Conservation (phyloP, 2,797 vertebrate species). For the Sylvia borin region DNA sequence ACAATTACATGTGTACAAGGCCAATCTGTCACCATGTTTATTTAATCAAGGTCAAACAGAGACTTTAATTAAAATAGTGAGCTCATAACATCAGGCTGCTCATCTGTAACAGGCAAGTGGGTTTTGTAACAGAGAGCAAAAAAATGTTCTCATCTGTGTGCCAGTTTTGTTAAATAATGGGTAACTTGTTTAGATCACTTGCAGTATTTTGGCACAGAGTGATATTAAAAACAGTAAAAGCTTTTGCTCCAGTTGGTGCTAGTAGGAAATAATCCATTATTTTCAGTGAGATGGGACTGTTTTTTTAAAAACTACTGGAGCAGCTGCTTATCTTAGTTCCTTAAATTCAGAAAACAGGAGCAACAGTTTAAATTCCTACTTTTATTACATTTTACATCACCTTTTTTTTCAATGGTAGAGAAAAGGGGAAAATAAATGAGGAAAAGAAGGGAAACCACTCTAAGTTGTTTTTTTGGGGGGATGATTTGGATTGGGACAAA, state of each 20-base stretch:
- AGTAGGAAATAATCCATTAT: not conserved
- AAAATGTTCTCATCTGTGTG: not conserved
- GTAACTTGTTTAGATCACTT: not conserved
- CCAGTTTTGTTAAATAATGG: not conserved
- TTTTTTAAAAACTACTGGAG: not conserved
- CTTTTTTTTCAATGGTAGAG: not conserved
- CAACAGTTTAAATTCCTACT: not conserved
- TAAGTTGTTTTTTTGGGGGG: not conserved
- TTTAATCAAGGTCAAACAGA: slow-evolving; percentile 21
- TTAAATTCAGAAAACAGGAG: not conserved
- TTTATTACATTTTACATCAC: not conserved
- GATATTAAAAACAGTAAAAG: not conserved
- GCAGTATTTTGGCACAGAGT: not conserved
- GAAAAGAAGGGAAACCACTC: not conserved
- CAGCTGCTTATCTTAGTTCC: not conserved
- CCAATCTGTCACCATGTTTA: not conserved
- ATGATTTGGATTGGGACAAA: not conserved
- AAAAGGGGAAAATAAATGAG: not conserved
- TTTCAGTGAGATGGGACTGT: not conserved
- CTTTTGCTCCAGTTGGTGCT: not conserved
- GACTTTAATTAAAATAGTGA: slow-evolving; percentile 34
- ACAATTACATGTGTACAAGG: not conserved
- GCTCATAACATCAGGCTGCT: not conserved
- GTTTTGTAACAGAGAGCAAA: not conserved
- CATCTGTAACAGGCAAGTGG: not conserved